Conservation (phyloP, 1,140 invertebrate species). For the Gryon sp. region DNA sequence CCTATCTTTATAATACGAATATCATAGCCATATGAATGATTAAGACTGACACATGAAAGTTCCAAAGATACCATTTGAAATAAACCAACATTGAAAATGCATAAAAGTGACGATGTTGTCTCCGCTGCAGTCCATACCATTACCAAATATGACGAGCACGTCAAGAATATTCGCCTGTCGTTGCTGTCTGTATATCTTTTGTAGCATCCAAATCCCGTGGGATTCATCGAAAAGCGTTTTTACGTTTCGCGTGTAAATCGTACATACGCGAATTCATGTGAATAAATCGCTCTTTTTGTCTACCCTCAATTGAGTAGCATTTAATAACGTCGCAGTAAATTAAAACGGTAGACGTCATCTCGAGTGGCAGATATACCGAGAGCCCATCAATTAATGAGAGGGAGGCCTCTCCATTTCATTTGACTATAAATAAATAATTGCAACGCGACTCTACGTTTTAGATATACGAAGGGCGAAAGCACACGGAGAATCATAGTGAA, state of each 20-base stretch:
- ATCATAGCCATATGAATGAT: slow-evolving; percentile 55
- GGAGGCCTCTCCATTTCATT: slow-evolving; percentile 74
- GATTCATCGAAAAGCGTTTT: slow-evolving; percentile 55
- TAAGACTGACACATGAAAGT: slow-evolving; percentile 62
- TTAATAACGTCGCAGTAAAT: slow-evolving; percentile 76
- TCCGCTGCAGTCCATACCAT: slow-evolving; percentile 52
- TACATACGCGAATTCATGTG: slow-evolving; percentile 21
- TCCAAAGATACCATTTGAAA: slow-evolving; percentile 60
- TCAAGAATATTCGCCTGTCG: slow-evolving; percentile 61
- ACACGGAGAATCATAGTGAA: slow-evolving; percentile 35
- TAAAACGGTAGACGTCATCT: slow-evolving; percentile 78
- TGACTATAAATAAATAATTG: slow-evolving; percentile 77
- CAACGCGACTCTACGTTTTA: slow-evolving; percentile 25
- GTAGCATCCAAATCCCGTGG: slow-evolving; percentile 48
- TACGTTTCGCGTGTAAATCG: slow-evolving; percentile 43
- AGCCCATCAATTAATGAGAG: slow-evolving; percentile 77
- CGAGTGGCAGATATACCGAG: slow-evolving; percentile 75
- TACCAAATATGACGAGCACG: slow-evolving; percentile 56
- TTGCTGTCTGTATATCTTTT: slow-evolving; percentile 57
- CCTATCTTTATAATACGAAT: slow-evolving; percentile 54
- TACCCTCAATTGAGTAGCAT: slow-evolving; percentile 56
- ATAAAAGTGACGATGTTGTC: slow-evolving; percentile 60
- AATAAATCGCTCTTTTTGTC: slow-evolving; percentile 32
- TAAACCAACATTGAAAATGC: slow-evolving; percentile 63
- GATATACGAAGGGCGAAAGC: slow-evolving; percentile 22